Conservation (phyloP, 2,113 vertebrate genomes). For the Hippocampus mohnikei region DNA sequence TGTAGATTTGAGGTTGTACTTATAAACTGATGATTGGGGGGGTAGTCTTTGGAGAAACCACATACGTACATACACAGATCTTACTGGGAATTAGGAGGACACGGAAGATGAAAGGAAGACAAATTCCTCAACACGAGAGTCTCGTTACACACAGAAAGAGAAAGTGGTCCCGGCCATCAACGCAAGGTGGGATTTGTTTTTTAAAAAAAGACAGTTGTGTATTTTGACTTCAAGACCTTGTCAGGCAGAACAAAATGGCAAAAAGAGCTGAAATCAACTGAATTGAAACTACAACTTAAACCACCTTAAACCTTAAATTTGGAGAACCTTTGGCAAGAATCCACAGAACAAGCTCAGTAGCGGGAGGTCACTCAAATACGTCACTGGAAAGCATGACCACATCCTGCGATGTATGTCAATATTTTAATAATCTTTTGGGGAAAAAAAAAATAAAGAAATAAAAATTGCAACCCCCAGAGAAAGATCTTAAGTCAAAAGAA, state of each 20-base stretch:
- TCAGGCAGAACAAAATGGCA: not conserved
- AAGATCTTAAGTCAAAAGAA: not conserved
- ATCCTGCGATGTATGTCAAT: not conserved
- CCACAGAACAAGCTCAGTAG: too few relatives aligned
- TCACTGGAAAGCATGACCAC: too few relatives aligned
- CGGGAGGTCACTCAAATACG: too few relatives aligned
- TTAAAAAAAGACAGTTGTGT: not conserved
- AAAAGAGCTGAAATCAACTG: not conserved
- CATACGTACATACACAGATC: not conserved
- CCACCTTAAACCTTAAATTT: too few relatives aligned
- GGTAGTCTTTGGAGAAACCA: slow-evolving; percentile 14
- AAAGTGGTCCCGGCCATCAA: not conserved
- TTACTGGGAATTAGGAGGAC: slow-evolving; percentile 5
- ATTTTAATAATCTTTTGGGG: not conserved
- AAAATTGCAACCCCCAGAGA: not conserved
- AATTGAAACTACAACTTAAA: not conserved
- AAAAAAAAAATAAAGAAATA: not conserved
- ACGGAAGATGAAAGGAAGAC: not conserved
- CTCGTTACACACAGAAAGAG: not conserved
- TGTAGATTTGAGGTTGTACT: slow-evolving; percentile 38
- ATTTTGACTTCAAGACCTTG: not conserved
- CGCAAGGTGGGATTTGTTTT: not conserved
- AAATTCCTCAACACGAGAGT: slow-evolving; percentile 1
- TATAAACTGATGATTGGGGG: slow-evolving; percentile 3
- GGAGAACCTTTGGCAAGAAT: too few relatives aligned